Percentiles rank a stretch among this genome's conserved stretches.
Conservation (phyloP, 2,888 invertebrate genomes). For the Nipponacmea schrenckii region DNA sequence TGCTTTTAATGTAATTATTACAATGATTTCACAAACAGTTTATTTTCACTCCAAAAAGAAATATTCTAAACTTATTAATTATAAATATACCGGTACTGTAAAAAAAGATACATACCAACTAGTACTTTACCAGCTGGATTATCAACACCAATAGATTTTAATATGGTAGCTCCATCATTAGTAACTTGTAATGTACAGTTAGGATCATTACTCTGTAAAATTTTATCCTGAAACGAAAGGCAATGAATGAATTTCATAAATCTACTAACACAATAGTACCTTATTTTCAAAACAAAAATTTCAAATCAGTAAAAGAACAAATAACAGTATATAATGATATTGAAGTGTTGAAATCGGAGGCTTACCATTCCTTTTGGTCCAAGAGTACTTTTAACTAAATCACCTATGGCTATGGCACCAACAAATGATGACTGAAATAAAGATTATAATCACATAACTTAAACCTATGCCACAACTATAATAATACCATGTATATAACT, state of each 20-base stretch:
- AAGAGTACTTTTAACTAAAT: conserved; percentile 95
- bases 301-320: background rate
- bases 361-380: conserved; percentile 97
- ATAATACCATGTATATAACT: too few species aligned
- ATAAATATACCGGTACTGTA: too few species aligned
- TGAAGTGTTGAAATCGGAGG: too few species aligned
- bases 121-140: conserved; percentile 99
- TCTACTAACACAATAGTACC: too few species aligned
- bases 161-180: conserved; percentile 98
- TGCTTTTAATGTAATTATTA: too few species aligned
- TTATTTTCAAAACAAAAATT: background rate
- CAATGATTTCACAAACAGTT: too few species aligned
- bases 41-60: too few species aligned
- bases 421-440: conserved; percentile 85
- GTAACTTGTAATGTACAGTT: conserved; percentile 85
- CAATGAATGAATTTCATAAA: background rate
- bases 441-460: background rate
- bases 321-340: background rate
- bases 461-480: too few species aligned
- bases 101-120: conserved; percentile 72
- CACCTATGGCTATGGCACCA: conserved; percentile 98
- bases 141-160: conserved; percentile 95
- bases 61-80: too few species aligned
- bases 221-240: conserved; percentile 70
- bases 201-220: conserved; percentile 67